Evolutionary conservation across 2,797 vertebrate genomes (phyloP).

Genomic region (Macropodus opercularis): DNA sequence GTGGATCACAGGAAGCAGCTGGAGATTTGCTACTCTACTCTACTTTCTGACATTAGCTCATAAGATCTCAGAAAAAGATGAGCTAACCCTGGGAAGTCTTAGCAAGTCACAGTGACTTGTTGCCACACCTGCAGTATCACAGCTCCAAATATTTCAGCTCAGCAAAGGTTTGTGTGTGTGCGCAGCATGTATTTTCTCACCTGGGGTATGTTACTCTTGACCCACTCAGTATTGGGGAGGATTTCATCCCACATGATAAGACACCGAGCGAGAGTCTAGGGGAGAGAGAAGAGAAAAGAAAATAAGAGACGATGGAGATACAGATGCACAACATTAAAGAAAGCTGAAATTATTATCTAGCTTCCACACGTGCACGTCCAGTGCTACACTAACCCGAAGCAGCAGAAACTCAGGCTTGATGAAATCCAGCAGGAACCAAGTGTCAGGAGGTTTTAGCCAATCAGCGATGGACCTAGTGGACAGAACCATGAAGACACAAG

Average conservation of each 20-base stretch:
- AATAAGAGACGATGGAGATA: not conserved
- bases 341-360: conserved; percentile 24
- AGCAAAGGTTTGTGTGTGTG: not conserved
- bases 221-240: conserved; percentile 93
- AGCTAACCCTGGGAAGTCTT: not conserved
- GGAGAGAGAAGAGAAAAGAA: conserved; percentile 12
- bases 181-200: conserved; percentile 77
- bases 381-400: conserved; percentile 85
- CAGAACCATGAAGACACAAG: conserved; percentile 54
- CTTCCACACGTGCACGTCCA: not conserved
- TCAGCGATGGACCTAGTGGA: conserved; percentile 92
- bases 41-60: too few relatives aligned
- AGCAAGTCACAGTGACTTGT: conserved; percentile 16
- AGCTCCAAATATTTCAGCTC: not conserved
- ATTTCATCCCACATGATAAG: conserved; percentile 99
- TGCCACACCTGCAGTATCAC: conserved; percentile 2
- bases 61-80: not conserved
- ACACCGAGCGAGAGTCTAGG: conserved; percentile 93
- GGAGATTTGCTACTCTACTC: too few relatives aligned
- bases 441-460: conserved; percentile 97
- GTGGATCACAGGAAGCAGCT: too few relatives aligned
- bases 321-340: conserved; percentile 13
- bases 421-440: conserved; percentile 98
- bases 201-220: conserved; percentile 96
- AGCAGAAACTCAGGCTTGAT: conserved; percentile 98